Evolutionary conservation across 2,113 vertebrate species (phyloP).

Genomic region (Sinocyclocheilus grahami): DNA sequence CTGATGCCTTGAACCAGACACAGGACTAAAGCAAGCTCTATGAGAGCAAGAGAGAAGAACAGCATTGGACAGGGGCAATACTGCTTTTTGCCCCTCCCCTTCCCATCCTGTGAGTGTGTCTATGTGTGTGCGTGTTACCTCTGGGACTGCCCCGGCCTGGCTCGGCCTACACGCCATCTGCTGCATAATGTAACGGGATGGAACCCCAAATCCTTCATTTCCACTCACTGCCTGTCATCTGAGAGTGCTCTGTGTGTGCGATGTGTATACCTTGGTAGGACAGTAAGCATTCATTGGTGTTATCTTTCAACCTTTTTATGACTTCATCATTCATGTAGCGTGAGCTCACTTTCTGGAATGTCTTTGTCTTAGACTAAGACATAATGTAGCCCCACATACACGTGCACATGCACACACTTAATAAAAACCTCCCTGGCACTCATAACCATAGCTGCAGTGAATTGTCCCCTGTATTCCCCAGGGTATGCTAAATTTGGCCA

Average conservation of each 20-base stretch:
- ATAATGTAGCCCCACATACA: conserved; percentile 56
- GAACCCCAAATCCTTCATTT: conserved; percentile 80
- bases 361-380: conserved; percentile 29
- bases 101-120: conserved; percentile 49
- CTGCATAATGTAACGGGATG: conserved; percentile 83
- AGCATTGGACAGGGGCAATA: conserved; percentile 35
- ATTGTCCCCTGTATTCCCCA: conserved; percentile 70
- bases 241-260: conserved; percentile 55
- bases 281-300: conserved; percentile 46
- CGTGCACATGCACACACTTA: conserved; percentile 19
- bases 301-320: conserved; percentile 64
- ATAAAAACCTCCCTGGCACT: conserved; percentile 59
- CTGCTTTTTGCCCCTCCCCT: conserved; percentile 54
- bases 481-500: conserved; percentile 73
- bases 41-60: conserved; percentile 31
- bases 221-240: conserved; percentile 76
- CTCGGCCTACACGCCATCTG: conserved; percentile 80
- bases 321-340: conserved; percentile 58
- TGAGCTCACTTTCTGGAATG: conserved; percentile 38
- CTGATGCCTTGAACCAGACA: not conserved
- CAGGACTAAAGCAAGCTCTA: not conserved
- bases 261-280: conserved; percentile 47
- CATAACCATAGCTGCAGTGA: conserved; percentile 75
- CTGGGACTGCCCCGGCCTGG: conserved; percentile 76
- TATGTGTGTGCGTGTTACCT: conserved; percentile 47